Conservation (phyloP, 2,113 vertebrate genomes). For the Progne subis region DNA sequence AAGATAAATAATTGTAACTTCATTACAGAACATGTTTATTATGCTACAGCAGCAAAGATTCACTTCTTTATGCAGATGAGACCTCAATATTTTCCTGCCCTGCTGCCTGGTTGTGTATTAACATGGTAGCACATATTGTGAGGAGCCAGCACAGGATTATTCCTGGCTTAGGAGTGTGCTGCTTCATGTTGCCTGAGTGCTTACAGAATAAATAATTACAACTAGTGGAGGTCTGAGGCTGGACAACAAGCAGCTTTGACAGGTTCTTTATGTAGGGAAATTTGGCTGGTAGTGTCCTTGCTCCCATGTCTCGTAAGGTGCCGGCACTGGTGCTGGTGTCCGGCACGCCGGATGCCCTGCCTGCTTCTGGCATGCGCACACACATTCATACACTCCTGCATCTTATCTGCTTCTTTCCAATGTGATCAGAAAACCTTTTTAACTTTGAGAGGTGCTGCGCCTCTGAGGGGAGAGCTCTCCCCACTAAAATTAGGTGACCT, state of each 20-base stretch:
- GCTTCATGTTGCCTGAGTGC: neutral
- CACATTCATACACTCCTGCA: neutral
- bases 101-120: neutral
- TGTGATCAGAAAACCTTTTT: neutral
- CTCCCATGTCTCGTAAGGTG: neutral
- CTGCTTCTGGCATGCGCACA: neutral
- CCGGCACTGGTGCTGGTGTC: neutral
- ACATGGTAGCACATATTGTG: neutral
- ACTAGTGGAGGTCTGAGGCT: neutral
- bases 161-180: neutral
- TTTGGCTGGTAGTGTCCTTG: neutral
- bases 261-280: neutral
- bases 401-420: neutral
- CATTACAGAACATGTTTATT: neutral
- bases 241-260: neutral
- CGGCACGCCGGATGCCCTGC: neutral
- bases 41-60: neutral
- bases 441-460: neutral
- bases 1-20: neutral
- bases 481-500: neutral
- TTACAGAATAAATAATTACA: neutral
- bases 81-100: neutral
- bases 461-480: neutral
- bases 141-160: neutral
- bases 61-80: neutral